phyloP scores from a whole-genome alignment of 2,797 vertebrate genomes.

The Ctenopoma multispine region DNA sequence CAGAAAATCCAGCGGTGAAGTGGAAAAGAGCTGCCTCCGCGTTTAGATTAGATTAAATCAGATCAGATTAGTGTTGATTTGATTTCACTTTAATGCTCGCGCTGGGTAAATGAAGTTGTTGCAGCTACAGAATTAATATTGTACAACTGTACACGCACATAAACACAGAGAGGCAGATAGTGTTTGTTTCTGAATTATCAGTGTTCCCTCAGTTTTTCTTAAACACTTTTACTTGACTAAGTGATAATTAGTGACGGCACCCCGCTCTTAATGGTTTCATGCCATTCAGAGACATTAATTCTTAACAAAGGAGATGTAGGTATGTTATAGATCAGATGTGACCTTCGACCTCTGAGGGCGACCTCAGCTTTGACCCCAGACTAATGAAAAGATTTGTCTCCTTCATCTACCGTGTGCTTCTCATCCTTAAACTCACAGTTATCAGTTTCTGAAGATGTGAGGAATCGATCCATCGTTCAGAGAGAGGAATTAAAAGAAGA shows the following conservation, averaged over 20 bases:
- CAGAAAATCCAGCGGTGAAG: background rate
- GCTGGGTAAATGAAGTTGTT: background rate
- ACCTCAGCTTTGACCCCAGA: constrained; percentile 10
- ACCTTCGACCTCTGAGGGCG: background rate
- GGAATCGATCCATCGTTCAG: constrained; percentile 17
- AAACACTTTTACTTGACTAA: background rate
- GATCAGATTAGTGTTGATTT: constrained; percentile 26
- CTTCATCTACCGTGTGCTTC: too few relatives aligned
- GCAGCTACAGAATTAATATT: background rate
- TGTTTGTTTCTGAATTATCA: background rate
- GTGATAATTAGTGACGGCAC: background rate
- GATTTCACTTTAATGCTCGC: constrained; percentile 8
- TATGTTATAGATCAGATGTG: background rate
- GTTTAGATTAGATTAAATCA: constrained; percentile 23
- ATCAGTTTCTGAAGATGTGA: background rate
- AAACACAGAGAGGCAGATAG: background rate
- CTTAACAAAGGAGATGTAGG: background rate
- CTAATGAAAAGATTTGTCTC: background rate
- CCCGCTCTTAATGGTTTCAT: background rate
- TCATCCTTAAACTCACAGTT: background rate
- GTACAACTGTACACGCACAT: background rate
- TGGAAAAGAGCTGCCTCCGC: background rate
- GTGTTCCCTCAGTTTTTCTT: background rate
- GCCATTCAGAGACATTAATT: background rate
- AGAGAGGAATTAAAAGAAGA: constrained; percentile 14